Evolutionary conservation across 2,113 vertebrate genomes (phyloP), one percentile per base, ranked within the genome.

Genomic region (Ceyx melanurus): DNA sequence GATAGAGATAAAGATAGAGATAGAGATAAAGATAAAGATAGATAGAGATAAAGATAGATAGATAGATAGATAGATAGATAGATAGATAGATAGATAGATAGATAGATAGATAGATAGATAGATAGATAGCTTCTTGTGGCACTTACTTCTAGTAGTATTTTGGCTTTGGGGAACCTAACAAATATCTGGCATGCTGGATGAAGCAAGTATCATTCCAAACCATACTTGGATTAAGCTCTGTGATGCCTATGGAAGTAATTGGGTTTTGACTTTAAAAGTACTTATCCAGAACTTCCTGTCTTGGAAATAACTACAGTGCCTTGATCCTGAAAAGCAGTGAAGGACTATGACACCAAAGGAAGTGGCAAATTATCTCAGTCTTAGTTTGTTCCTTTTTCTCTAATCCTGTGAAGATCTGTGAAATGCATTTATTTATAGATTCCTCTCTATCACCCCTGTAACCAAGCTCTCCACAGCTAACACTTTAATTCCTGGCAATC

Each of bases 371-470:
- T 66, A 77, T 70, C 67, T 82, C 67, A 74, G 26, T 45, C 29
- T n/a, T 87, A 45, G 74, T 94, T 93, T 82, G 8, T 82, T 92
- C 31, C 40, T 64, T 66, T 84, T 68, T 58, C 54, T 3, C 56
- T 57, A 66, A 77, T 58, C 26, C 67, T 80, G 33, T 53, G 51
- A 71, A 82, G 58, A 89, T 72, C 90, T 88, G 82, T 86, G 83
- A 96, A 92, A 95, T 86, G 61, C 53, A 88, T 83, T 88, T 89
- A 81, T 90, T 94, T 92, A 84, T 64, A 89, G 81, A 90, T 62
- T 76, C 48, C 54, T 37, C 53, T 82, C 83, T 54, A 37, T 45
- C 37, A 66, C 31, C 62, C 58, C 51, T 2, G 0, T 87, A 95
- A 92, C 68, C 35, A 85, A 80, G 67, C 43, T 81, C n/a, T 85